Conservation (phyloP, 2,113 vertebrate genomes). For the Scomber japonicus region DNA sequence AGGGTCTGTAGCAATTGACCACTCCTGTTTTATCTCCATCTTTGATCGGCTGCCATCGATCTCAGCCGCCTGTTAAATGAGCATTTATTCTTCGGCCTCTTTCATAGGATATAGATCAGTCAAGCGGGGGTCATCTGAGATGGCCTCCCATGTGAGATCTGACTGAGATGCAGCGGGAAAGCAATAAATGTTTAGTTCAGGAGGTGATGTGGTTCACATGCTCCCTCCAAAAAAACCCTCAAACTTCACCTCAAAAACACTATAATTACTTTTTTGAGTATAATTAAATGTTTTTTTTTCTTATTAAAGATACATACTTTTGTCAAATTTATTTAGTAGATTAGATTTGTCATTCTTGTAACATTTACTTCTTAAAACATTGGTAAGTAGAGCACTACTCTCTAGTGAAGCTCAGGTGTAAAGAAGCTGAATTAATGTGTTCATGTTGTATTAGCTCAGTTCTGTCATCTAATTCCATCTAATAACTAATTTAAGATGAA, state of each 20-base stretch:
- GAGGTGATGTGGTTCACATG: conserved; percentile 23
- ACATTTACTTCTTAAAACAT: too few species aligned
- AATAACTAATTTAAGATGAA: too few species aligned
- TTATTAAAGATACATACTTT: too few species aligned
- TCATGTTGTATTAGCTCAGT: too few species aligned
- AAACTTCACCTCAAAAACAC: background rate
- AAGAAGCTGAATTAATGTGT: too few species aligned
- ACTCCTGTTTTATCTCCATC: conserved; percentile 64
- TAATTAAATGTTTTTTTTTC: too few species aligned
- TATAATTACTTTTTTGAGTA: too few species aligned
- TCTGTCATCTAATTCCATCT: too few species aligned
- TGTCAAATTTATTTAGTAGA: too few species aligned
- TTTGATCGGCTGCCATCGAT: conserved; percentile 75
- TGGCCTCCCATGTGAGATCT: conserved; percentile 56
- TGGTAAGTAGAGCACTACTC: too few species aligned
- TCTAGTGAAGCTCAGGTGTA: too few species aligned
- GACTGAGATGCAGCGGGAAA: conserved; percentile 45
- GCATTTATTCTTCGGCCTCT: conserved; percentile 60
- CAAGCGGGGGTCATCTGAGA: conserved; percentile 44
- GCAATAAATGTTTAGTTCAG: conserved; percentile 8
- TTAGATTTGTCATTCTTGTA: too few species aligned
- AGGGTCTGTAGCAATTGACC: conserved; percentile 49
- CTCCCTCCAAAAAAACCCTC: conserved; percentile 18
- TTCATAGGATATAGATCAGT: conserved; percentile 69
- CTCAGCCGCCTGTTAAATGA: conserved; percentile 66